Percentiles rank a stretch among this genome's conserved stretches.
phyloP scores from a whole-genome alignment of 1,140 invertebrate species.

The Drosophila elegans region DNA sequence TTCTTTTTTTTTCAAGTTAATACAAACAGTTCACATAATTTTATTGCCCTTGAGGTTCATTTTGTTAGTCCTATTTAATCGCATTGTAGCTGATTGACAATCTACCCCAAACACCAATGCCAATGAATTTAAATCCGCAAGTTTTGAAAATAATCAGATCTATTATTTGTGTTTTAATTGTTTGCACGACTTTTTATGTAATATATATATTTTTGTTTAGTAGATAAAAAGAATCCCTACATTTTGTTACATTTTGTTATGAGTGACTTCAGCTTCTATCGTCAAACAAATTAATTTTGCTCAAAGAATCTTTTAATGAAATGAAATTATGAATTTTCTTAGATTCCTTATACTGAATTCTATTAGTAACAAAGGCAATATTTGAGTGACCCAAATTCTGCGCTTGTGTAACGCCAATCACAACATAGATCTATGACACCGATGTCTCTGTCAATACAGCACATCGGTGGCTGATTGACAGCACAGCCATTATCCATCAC shows the following conservation, averaged over 20 bases:
- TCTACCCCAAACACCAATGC: too few species aligned
- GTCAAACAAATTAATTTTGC: too few species aligned
- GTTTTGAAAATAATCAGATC: not conserved
- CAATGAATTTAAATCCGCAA: not conserved
- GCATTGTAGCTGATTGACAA: constrained; percentile 6
- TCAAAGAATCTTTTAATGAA: too few species aligned
- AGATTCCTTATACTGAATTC: not conserved
- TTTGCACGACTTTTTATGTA: too few species aligned
- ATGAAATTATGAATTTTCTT: too few species aligned
- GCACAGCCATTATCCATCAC: constrained; percentile 28
- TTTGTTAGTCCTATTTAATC: not conserved
- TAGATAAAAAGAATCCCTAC: too few species aligned
- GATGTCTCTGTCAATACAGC: constrained; percentile 20
- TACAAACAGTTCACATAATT: not conserved
- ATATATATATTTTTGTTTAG: not conserved
- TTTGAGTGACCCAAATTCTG: constrained; percentile 19
- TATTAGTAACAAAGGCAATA: constrained; percentile 3
- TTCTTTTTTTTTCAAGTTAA: not conserved
- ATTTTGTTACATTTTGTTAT: too few species aligned
- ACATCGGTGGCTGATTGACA: constrained; percentile 36
- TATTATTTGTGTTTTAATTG: too few species aligned
- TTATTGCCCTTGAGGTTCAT: not conserved
- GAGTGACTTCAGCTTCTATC: not conserved
- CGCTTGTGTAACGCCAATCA: constrained; percentile 6
- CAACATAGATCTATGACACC: constrained; percentile 22